phyloP scores from a whole-genome alignment of 2,888 invertebrate species.

The Therioaphis trifolii region DNA sequence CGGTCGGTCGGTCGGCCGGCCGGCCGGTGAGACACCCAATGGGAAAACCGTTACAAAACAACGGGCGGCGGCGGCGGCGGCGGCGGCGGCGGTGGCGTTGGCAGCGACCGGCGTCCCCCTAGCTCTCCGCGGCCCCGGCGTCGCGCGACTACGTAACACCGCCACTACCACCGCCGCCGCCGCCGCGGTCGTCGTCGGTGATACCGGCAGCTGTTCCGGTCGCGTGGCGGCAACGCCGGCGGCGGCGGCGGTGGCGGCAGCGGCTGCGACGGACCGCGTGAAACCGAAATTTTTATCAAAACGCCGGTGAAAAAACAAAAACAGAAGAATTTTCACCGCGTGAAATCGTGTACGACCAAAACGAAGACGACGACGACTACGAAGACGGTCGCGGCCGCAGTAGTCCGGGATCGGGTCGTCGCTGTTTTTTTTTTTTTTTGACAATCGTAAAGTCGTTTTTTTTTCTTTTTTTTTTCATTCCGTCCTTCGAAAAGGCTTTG shows the following conservation, averaged over 20 bases:
- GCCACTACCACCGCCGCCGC: constrained; percentile 17
- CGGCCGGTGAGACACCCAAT: constrained; percentile 11
- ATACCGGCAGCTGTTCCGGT: constrained; percentile 57
- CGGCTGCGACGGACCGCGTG: neutral
- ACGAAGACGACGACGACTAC: neutral
- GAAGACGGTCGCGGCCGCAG: neutral
- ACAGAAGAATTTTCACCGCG: neutral
- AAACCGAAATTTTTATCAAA: neutral
- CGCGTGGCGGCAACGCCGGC: constrained; percentile 43
- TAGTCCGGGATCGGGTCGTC: no score
- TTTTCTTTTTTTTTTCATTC: no score
- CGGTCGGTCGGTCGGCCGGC: constrained; percentile 24
- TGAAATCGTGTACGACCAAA: neutral
- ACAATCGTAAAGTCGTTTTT: no score
- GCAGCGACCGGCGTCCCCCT: constrained; percentile 2
- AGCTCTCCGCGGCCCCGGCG: neutral
- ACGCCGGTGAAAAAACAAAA: neutral
- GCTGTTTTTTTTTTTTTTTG: no score
- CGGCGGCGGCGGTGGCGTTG: neutral
- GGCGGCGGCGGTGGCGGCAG: neutral
- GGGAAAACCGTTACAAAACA: constrained; percentile 57
- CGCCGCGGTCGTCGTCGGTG: constrained; percentile 10
- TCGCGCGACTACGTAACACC: constrained; percentile 21
- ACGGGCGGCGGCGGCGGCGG: constrained; percentile 18
- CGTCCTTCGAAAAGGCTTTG: no score